phyloP scores from a whole-genome alignment of 1,140 invertebrate genomes.

The Chironomus tepperi region DNA sequence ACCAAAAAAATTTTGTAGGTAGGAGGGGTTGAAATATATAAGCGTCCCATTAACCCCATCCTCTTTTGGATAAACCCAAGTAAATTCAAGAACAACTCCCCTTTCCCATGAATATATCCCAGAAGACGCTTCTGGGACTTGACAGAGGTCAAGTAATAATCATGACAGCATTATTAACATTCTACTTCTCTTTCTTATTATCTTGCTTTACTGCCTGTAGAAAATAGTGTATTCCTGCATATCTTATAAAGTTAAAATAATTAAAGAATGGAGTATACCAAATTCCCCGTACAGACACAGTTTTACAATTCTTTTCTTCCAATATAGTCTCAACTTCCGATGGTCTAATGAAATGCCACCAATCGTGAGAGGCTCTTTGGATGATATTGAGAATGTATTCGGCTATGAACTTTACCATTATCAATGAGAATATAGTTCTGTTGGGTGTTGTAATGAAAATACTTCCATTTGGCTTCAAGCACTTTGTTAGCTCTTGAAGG shows the following conservation, averaged over 20 bases:
- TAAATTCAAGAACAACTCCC: no score
- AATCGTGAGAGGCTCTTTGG: neutral
- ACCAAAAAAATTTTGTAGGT: no score
- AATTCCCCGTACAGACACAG: neutral
- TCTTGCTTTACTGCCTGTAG: neutral
- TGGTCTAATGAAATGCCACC: neutral
- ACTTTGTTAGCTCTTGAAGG: neutral
- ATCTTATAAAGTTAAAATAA: neutral
- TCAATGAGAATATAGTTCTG: neutral
- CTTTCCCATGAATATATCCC: no score
- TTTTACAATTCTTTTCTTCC: neutral
- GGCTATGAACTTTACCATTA: neutral
- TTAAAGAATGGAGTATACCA: neutral
- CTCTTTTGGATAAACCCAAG: no score
- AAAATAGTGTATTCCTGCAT: neutral
- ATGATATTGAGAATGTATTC: neutral
- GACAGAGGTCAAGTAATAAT: no score
- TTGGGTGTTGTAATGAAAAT: neutral
- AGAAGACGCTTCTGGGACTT: no score
- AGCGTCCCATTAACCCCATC: no score
- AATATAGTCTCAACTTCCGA: neutral
- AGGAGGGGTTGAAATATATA: no score
- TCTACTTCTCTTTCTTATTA: no score
- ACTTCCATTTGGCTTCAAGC: neutral
- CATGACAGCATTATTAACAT: no score